Evolutionary conservation across 2,113 vertebrate species (phyloP).

Genomic region (Pyxicephalus adspersus): DNA sequence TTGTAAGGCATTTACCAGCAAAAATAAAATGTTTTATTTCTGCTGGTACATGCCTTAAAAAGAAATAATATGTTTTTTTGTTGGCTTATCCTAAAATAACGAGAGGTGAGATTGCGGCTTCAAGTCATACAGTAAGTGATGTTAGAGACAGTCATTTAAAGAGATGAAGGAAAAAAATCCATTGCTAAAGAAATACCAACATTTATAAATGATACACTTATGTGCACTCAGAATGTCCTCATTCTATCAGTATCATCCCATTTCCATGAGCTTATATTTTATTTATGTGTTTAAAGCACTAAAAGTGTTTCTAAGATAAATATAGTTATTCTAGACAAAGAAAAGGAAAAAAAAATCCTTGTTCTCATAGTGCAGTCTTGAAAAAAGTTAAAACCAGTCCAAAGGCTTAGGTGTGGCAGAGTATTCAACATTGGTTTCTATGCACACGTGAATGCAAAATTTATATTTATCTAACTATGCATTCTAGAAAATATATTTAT

Average conservation of each 20-base stretch:
- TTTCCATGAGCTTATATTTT: slow-evolving; percentile 50
- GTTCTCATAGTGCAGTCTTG: slow-evolving; percentile 7
- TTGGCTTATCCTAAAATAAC: slow-evolving; percentile 25
- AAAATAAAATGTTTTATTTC: slow-evolving; percentile 10
- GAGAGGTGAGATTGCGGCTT: slow-evolving; percentile 14
- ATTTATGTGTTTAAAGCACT: slow-evolving; percentile 49
- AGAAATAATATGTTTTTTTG: neutral
- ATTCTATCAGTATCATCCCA: slow-evolving; percentile 48
- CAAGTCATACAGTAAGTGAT: neutral
- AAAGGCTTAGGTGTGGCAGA: slow-evolving; percentile 1
- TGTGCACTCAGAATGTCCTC: slow-evolving; percentile 40
- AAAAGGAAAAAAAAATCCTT: slow-evolving; percentile 7
- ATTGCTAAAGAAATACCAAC: slow-evolving; percentile 21
- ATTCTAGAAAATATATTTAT: too few relatives aligned
- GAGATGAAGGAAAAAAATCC: slow-evolving; percentile 9
- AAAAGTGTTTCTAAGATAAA: slow-evolving; percentile 48
- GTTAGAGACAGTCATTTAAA: neutral
- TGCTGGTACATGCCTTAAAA: slow-evolving; percentile 3
- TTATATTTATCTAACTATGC: too few relatives aligned
- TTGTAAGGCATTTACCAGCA: too few relatives aligned
- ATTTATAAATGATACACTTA: slow-evolving; percentile 44
- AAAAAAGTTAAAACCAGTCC: slow-evolving; percentile 9
- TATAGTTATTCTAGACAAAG: slow-evolving; percentile 32
- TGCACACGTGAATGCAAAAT: neutral
- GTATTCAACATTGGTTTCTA: neutral